These are phyloP conservation scores for Spialia ferax DNA, from an alignment of 2,888 invertebrate species.

Conservation along the genomic window DNA sequence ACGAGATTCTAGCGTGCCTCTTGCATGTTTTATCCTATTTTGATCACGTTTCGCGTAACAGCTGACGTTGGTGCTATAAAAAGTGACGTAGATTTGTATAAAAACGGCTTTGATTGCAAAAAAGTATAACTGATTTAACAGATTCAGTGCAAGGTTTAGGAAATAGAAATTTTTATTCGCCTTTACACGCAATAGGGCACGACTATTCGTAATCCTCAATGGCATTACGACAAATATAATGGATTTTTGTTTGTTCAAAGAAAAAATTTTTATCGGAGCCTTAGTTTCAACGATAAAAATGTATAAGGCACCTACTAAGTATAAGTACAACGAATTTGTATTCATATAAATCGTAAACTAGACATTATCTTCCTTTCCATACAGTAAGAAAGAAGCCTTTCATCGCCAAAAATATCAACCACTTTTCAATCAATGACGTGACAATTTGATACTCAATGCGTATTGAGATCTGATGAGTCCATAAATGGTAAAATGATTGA, in stretches of 20 bases:
- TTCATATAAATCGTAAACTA: too few relatives aligned
- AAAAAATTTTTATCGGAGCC: too few relatives aligned
- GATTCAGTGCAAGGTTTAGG: background rate
- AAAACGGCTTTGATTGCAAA: background rate
- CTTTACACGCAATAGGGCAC: background rate
- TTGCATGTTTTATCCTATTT: constrained; percentile 24
- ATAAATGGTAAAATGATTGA: constrained; percentile 6
- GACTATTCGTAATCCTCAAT: background rate
- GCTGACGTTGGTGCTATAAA: constrained; percentile 8
- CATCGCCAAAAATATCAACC: too few relatives aligned
- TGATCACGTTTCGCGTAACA: constrained; percentile 32
- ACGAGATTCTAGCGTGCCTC: constrained; percentile 25
- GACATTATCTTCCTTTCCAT: too few relatives aligned
- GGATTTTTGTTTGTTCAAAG: too few relatives aligned
- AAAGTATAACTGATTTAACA: background rate
- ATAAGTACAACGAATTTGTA: too few relatives aligned
- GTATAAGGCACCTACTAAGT: too few relatives aligned
- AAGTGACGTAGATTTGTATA: constrained; percentile 4
- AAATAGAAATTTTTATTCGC: background rate
- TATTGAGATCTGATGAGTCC: background rate
- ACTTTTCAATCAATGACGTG: background rate
- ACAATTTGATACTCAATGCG: too few relatives aligned
- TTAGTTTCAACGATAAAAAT: too few relatives aligned
- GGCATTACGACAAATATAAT: background rate
- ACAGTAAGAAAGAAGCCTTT: too few relatives aligned